These are phyloP conservation scores for Pangasius sanitwongsei DNA, from an alignment of 2,797 vertebrate genomes.

Conservation along the genomic window DNA sequence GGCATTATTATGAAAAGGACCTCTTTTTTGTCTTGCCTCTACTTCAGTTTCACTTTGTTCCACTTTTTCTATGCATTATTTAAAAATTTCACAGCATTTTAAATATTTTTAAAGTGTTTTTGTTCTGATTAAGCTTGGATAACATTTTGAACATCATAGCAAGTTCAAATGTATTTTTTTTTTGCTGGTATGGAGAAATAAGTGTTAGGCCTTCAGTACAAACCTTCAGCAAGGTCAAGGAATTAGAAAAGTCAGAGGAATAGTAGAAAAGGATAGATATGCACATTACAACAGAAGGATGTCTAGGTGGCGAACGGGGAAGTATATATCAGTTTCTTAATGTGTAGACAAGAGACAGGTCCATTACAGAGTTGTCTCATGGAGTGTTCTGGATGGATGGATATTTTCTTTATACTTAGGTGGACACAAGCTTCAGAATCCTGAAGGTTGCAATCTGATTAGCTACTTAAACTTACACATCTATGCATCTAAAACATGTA, in stretches of 20 bases:
- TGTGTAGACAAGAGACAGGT: conserved; percentile 12
- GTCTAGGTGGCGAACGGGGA: not conserved
- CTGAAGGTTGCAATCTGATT: not conserved
- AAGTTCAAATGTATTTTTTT: not conserved
- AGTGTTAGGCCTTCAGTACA: too few species aligned
- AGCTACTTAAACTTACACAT: not conserved
- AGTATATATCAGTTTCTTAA: not conserved
- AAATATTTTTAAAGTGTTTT: not conserved
- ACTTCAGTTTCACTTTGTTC: not conserved
- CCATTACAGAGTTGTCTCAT: conserved; percentile 5
- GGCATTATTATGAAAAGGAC: not conserved
- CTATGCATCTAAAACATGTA: not conserved
- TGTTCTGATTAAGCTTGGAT: not conserved
- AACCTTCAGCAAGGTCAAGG: not conserved
- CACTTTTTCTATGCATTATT: not conserved
- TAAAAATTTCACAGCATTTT: not conserved
- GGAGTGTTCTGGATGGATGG: conserved; percentile 1
- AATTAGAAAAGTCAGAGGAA: not conserved
- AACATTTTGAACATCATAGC: not conserved
- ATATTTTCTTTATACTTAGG: not conserved
- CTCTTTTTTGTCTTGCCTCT: not conserved
- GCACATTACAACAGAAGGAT: conserved; percentile 11
- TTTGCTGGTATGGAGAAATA: not conserved
- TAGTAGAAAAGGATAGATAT: not conserved
- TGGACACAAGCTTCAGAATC: not conserved